Evolutionary conservation across 2,113 vertebrate genomes (phyloP).

Genomic region (Talpa occidentalis): DNA sequence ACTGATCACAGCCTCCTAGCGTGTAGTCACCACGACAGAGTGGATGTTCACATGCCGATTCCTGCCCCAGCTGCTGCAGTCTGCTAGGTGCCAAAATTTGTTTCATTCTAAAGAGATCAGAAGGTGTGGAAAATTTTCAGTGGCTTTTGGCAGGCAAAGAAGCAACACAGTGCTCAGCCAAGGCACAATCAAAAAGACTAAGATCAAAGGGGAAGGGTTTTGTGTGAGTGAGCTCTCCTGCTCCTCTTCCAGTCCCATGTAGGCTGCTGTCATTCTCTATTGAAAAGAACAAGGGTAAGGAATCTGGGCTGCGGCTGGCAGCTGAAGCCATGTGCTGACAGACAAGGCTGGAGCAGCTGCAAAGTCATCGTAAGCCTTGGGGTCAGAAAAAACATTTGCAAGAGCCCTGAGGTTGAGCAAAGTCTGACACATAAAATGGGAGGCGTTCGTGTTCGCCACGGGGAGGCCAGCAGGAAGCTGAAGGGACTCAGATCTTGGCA

Average conservation of each 20-base stretch:
- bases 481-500: background rate
- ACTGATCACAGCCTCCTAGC: background rate
- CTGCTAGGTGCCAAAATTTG: background rate
- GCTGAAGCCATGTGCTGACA: background rate
- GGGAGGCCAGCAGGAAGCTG: background rate
- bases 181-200: background rate
- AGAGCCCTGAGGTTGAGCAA: constrained; percentile 22
- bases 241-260: background rate
- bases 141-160: background rate
- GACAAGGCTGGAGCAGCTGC: background rate
- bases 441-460: background rate
- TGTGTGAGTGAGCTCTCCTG: background rate
- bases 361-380: background rate
- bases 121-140: background rate
- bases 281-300: background rate
- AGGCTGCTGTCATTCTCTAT: background rate
- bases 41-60: background rate
- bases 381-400: background rate
- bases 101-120: constrained; percentile 26
- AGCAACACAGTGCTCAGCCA: constrained; percentile 46
- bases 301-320: background rate
- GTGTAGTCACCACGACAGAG: background rate
- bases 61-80: background rate
- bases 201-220: constrained; percentile 35
- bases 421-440: constrained; percentile 1